Conservation (phyloP, 2,113 vertebrate species). For the Mungos mungo region DNA sequence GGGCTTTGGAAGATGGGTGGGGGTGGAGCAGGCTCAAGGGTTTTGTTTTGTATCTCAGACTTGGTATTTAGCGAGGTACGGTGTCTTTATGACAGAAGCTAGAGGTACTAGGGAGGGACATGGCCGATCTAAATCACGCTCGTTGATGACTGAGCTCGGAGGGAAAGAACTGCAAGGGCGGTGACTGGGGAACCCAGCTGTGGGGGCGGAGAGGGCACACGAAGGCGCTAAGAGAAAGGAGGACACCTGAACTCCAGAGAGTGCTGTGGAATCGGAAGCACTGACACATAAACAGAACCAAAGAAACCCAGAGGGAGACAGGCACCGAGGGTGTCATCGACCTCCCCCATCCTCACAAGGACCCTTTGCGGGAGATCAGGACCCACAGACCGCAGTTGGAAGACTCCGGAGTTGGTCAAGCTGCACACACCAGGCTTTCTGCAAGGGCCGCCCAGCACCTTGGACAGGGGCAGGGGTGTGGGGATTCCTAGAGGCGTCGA, state of each 20-base stretch:
- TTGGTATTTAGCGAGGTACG: not conserved
- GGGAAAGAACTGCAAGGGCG: not conserved
- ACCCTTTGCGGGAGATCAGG: not conserved
- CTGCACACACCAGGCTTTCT: not conserved
- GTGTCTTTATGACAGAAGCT: not conserved
- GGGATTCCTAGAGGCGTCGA: no score
- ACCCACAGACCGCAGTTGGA: not conserved
- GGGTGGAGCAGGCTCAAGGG: not conserved
- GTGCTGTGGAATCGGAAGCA: not conserved
- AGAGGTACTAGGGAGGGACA: not conserved
- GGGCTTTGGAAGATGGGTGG: not conserved
- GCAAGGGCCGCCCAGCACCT: not conserved
- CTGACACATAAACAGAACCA: accelerated
- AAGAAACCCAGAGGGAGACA: not conserved
- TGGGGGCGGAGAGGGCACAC: not conserved
- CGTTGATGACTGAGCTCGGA: not conserved
- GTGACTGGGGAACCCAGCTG: not conserved
- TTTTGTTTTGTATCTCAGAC: not conserved
- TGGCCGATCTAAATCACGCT: not conserved
- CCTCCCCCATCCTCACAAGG: not conserved
- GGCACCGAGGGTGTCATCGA: not conserved
- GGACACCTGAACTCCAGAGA: not conserved
- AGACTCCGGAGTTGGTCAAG: no score
- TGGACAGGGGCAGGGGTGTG: no score
- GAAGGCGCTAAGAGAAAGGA: not conserved